Evolutionary conservation across 1,140 invertebrate species (phyloP), one percentile per base, ranked within the genome.

Genomic region (Helicoverpa armigera): DNA sequence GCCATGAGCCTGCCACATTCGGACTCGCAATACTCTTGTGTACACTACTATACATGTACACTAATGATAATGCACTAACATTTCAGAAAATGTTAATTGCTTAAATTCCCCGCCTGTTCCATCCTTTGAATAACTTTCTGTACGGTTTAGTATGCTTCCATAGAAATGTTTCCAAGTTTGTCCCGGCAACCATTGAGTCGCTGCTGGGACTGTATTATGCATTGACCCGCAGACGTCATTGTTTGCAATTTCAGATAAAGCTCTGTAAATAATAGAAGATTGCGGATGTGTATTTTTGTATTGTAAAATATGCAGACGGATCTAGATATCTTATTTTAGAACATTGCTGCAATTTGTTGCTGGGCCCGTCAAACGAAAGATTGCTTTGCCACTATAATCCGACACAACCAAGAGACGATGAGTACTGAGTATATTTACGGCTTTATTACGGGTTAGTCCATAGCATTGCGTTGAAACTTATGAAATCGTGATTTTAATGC

Each of bases 1-100:
- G 83, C 83, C 80, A 60, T 76, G 77, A 67, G 76, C 75, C 63
- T 83, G 82, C 76, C 82, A 79, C 80, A 81, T 85, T 85, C 63
- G 61, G 73, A 79, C 76, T 82, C 16, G 76, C 63, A 70, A 69
- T 43, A 58, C 13, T 43, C 3, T 43, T 65, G 61, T 69, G 14
- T 75, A 48, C 54, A 58, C 54, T 29, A 29, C 18, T 31, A 72
- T 74, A 43, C 13, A 23, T 70, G 51, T 54, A 70, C 67, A 70
- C 48, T 69, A 53, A 70, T 54, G 51, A 70, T 70, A 53, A 53
- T 73, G 31, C 70, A 73, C 51, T 73, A 56, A 58, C 29, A 73
- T 73, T 73, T 51, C 29, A 56, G 70, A 58, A 73, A 56, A 56
- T 58, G 70, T 53, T 51, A 70, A 58, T 58, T 58, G 70, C 51